Percentiles rank a stretch among this genome's conserved stretches.
These are phyloP conservation scores for Cryptophagus acutangulus DNA, from an alignment of 2,888 invertebrate species.

Conservation along the genomic window DNA sequence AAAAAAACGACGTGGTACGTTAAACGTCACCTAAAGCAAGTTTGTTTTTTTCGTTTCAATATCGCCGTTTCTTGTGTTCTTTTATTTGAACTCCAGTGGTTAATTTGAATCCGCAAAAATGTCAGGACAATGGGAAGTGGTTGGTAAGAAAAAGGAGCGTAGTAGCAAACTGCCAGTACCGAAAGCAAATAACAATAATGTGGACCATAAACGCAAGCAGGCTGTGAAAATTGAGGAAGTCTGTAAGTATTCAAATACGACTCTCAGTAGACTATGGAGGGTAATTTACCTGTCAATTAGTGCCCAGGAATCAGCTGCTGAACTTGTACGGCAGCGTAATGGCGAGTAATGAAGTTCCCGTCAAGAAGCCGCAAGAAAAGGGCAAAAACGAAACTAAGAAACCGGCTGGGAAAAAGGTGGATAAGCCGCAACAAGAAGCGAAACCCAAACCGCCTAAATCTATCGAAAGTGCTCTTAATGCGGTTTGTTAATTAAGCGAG, in stretches of 20 bases:
- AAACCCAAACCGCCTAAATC: conserved; percentile 65
- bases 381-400: not conserved
- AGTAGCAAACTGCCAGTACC: conserved; percentile 47
- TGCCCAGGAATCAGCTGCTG: conserved; percentile 64
- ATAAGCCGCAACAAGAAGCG: conserved; percentile 41
- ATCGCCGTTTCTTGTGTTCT: too few species aligned
- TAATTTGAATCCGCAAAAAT: too few species aligned
- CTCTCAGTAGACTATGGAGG: not conserved
- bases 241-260: conserved; percentile 55
- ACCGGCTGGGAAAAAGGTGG: conserved; percentile 30
- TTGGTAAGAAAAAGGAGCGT: conserved; percentile 62
- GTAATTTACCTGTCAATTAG: conserved; percentile 45
- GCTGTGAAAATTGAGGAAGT: conserved; percentile 71
- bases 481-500: conserved; percentile 44
- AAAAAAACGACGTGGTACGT: too few species aligned
- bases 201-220: conserved; percentile 51
- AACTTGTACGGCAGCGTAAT: conserved; percentile 61
- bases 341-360: conserved; percentile 61
- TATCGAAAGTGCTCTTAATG: conserved; percentile 59
- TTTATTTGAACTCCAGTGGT: not conserved
- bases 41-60: too few species aligned
- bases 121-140: conserved; percentile 67
- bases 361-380: conserved; percentile 53
- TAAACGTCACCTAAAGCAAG: too few species aligned
- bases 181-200: conserved; percentile 42